phyloP scores from a whole-genome alignment of 2,888 invertebrate genomes.

The Drosophila sordidapex region DNA sequence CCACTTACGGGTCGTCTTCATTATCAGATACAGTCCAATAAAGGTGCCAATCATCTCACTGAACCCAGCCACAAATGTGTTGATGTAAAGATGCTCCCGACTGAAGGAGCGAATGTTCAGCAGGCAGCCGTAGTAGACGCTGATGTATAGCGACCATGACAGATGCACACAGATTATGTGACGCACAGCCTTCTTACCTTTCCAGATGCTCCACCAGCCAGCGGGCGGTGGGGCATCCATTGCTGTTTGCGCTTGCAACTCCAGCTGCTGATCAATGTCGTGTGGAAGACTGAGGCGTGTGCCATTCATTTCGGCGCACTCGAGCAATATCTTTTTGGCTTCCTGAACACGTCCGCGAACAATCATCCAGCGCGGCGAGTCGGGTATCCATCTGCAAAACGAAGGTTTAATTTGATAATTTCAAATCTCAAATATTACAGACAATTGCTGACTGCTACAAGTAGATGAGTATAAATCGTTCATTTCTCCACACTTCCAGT shows the following conservation, averaged over 20 bases:
- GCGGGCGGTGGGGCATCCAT: conserved; percentile 84
- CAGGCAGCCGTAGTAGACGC: conserved; percentile 85
- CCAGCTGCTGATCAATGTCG: conserved; percentile 84
- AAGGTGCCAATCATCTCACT: conserved; percentile 84
- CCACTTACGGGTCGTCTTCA: conserved; percentile 84
- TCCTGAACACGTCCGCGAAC: conserved; percentile 83
- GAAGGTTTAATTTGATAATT: background rate
- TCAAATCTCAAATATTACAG: background rate
- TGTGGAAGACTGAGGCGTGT: conserved; percentile 83
- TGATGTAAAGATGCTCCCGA: conserved; percentile 84
- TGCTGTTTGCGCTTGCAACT: conserved; percentile 83
- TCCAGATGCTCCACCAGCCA: conserved; percentile 85
- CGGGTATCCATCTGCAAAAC: conserved; percentile 84
- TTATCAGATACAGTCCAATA: conserved; percentile 83
- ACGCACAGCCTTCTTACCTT: conserved; percentile 82
- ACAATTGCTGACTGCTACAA: background rate
- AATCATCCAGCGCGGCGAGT: conserved; percentile 86
- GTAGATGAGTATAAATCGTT: background rate
- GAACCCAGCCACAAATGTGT: conserved; percentile 84
- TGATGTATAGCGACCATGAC: conserved; percentile 84
- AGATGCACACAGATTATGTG: conserved; percentile 84
- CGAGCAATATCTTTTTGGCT: conserved; percentile 83
- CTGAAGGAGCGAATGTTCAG: conserved; percentile 85
- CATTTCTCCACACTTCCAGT: conserved; percentile 2
- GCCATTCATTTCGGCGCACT: conserved; percentile 84